Percentiles rank a stretch among this genome's conserved stretches.
phyloP scores from a whole-genome alignment of 2,113 vertebrate genomes.

The Turdus rufiventris region DNA sequence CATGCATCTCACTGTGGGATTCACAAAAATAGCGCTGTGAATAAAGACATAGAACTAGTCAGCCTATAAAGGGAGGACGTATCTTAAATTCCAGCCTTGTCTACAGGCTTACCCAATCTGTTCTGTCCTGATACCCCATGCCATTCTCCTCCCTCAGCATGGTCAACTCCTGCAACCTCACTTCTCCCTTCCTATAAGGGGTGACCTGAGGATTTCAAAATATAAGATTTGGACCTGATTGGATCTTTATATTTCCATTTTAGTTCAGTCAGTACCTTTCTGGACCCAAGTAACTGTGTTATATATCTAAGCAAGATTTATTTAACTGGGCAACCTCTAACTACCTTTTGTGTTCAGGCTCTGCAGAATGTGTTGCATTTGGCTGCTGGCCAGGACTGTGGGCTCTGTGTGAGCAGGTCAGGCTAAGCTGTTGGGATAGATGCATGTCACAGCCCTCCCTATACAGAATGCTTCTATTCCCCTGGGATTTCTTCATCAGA shows the following conservation, averaged over 20 bases:
- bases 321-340: neutral
- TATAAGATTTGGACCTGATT: neutral
- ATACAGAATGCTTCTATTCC: neutral
- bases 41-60: neutral
- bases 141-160: neutral
- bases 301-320: neutral
- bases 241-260: neutral
- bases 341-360: neutral
- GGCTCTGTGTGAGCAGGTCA: neutral
- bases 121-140: neutral
- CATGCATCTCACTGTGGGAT: neutral
- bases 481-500: neutral
- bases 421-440: neutral
- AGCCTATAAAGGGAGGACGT: neutral
- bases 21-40: neutral
- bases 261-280: neutral
- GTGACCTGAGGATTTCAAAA: neutral
- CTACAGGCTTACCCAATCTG: neutral
- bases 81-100: neutral
- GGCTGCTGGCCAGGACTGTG: neutral
- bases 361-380: neutral
- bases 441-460: neutral
- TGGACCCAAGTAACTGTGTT: neutral
- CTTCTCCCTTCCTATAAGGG: neutral
- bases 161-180: neutral